phyloP scores from a whole-genome alignment of 1,140 invertebrate species.

The Aphelinus certus region DNA sequence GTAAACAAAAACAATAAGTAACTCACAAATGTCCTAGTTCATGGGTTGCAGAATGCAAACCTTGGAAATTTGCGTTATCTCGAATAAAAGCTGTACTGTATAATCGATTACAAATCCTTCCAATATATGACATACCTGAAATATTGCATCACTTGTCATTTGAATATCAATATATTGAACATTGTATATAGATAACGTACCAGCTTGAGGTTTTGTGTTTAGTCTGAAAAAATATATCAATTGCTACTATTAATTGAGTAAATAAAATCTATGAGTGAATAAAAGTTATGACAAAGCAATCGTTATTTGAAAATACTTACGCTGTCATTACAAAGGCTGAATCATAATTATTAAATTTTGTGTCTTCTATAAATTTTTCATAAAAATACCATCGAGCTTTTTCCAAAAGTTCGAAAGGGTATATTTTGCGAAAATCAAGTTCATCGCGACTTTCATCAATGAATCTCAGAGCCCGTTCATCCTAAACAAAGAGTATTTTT shows the following conservation, averaged over 20 bases:
- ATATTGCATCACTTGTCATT: neutral
- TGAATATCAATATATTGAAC: neutral
- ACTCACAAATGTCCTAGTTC: conserved; percentile 21
- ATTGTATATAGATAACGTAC: neutral
- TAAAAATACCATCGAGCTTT: neutral
- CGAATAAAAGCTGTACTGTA: conserved; percentile 9
- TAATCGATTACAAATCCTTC: conserved; percentile 9
- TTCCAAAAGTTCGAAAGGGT: conserved; percentile 11
- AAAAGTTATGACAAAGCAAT: neutral
- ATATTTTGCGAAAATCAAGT: neutral
- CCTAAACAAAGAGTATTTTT: neutral
- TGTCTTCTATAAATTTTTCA: conserved; percentile 15
- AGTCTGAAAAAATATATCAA: neutral
- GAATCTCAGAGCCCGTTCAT: neutral
- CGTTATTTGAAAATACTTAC: neutral
- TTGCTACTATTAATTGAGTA: too few relatives aligned
- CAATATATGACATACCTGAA: conserved; percentile 18
- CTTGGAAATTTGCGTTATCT: conserved; percentile 3
- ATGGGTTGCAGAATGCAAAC: conserved; percentile 8
- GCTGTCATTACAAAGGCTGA: conserved; percentile 6
- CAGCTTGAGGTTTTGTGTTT: conserved; percentile 6
- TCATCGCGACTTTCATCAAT: neutral
- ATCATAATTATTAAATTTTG: conserved; percentile 8
- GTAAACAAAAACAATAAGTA: neutral
- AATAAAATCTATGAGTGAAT: neutral